Percentiles rank a stretch among this genome's conserved stretches.
Conservation (phyloP, 2,888 invertebrate genomes). For the Masnerella sp. region DNA sequence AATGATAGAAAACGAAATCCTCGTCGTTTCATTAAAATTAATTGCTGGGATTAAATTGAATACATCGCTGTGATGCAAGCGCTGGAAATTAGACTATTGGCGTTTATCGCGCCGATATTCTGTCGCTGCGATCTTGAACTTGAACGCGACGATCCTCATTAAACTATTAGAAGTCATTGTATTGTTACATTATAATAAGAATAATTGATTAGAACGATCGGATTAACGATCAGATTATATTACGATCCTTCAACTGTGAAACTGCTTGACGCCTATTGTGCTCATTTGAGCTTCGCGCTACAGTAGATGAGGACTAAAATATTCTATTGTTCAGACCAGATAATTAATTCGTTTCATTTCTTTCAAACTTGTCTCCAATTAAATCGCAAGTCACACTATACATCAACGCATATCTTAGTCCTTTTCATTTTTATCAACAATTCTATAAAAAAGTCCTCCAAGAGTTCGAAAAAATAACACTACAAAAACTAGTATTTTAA, state of each 20-base stretch:
- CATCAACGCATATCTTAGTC: too few species aligned
- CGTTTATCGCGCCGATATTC: neutral
- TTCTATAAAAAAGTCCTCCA: too few species aligned
- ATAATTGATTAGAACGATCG: conserved; percentile 42
- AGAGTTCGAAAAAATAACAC: too few species aligned
- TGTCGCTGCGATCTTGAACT: conserved; percentile 26
- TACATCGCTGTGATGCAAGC: too few species aligned
- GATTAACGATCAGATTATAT: conserved; percentile 42
- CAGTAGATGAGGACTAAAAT: conserved; percentile 23
- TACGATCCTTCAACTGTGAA: conserved; percentile 49
- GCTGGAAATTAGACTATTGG: too few species aligned
- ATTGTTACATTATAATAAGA: conserved; percentile 24
- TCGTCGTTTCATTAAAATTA: conserved; percentile 35
- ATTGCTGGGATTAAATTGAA: conserved; percentile 1
- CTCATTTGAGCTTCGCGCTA: conserved; percentile 32
- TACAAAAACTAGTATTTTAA: too few species aligned
- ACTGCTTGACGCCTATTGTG: conserved; percentile 46
- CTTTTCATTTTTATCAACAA: too few species aligned
- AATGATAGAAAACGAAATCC: conserved; percentile 37
- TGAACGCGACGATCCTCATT: too few species aligned
- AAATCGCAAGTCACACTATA: neutral
- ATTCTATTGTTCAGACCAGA: conserved; percentile 28
- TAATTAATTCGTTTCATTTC: neutral
- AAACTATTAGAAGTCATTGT: neutral
- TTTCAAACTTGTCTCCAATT: neutral